phyloP scores from a whole-genome alignment of 2,113 vertebrate genomes.

The Oplegnathus fasciatus region DNA sequence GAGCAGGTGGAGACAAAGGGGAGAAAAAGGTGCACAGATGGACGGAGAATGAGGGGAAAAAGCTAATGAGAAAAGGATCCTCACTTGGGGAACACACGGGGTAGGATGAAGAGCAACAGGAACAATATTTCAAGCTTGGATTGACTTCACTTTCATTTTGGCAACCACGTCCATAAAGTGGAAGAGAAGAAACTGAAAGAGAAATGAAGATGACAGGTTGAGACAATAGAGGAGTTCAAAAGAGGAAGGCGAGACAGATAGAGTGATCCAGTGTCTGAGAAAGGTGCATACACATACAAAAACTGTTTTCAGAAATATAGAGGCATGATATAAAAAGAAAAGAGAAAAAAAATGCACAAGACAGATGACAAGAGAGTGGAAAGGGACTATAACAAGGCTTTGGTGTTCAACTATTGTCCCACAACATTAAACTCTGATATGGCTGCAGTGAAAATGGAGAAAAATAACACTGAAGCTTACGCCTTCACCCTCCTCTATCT shows the following conservation, averaged over 20 bases:
- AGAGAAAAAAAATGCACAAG: not conserved
- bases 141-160: conserved; percentile 27
- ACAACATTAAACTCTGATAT: conserved; percentile 35
- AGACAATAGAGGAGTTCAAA: conserved; percentile 24
- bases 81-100: conserved; percentile 8
- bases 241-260: conserved; percentile 16
- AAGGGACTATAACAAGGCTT: conserved; percentile 15
- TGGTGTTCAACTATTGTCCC: conserved; percentile 20
- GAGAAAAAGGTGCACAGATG: conserved; percentile 27
- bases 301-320: conserved; percentile 6
- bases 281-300: not conserved
- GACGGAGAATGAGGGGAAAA: conserved; percentile 33
- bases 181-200: conserved; percentile 2
- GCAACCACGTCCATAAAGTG: not conserved
- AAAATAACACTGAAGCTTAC: conserved; percentile 19
- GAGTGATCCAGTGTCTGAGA: conserved; percentile 4
- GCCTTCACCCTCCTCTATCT: not conserved
- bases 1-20: conserved; percentile 46
- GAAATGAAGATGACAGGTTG: conserved; percentile 12
- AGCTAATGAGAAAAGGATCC: conserved; percentile 48
- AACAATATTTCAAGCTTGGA: conserved; percentile 32
- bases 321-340: not conserved
- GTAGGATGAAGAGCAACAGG: conserved; percentile 34
- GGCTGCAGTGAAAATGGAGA: conserved; percentile 22
- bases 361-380: conserved; percentile 9